Conservation (phyloP, 2,888 invertebrate species). For the Poecilobothrus nobilitatus region DNA sequence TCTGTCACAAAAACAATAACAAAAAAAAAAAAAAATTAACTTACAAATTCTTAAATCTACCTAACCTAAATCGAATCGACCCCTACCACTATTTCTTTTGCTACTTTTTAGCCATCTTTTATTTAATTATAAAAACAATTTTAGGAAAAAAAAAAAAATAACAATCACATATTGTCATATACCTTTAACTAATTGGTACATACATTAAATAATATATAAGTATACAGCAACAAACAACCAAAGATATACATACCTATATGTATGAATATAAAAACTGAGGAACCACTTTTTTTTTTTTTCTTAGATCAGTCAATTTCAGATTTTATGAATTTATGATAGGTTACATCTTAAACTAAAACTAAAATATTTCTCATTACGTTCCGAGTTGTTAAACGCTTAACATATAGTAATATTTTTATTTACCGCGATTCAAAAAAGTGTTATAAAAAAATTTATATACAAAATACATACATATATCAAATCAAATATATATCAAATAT, state of each 20-base stretch:
- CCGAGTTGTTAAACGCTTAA: slow-evolving; percentile 6
- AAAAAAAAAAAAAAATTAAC: no score
- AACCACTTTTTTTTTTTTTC: background rate
- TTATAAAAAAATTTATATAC: background rate
- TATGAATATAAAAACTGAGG: background rate
- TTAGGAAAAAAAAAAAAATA: no score
- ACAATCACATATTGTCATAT: no score
- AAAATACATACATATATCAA: no score
- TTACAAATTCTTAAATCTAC: background rate
- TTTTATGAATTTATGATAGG: slow-evolving; percentile 1
- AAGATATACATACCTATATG: background rate
- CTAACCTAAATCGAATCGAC: background rate
- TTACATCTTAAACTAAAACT: background rate
- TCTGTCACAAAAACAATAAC: no score
- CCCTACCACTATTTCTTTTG: background rate
- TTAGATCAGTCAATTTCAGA: background rate
- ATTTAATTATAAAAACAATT: background rate
- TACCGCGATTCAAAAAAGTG: background rate
- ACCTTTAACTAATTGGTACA: no score
- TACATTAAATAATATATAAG: no score
- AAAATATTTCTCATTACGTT: slow-evolving; percentile 7
- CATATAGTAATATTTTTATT: background rate
- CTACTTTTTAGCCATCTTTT: background rate
- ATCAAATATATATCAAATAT: no score
- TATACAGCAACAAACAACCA: background rate